Evolutionary conservation across 2,113 vertebrate species (phyloP).

Genomic region (Odobenus rosmarus): DNA sequence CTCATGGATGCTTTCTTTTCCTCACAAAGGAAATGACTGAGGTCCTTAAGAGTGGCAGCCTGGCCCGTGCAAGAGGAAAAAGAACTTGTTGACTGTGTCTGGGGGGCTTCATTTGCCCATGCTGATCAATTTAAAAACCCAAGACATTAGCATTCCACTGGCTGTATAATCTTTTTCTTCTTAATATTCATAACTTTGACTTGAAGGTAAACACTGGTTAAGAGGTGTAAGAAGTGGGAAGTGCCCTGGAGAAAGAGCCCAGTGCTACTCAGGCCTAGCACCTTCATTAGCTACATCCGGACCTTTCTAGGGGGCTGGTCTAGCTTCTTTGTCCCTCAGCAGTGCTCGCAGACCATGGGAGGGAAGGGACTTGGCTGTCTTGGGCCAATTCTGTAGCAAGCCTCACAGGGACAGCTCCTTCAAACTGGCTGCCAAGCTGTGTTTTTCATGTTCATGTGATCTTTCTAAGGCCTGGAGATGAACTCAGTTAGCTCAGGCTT

Average conservation of each 20-base stretch:
- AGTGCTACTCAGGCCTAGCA: background rate
- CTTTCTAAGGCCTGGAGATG: background rate
- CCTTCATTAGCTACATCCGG: background rate
- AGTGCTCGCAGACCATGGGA: accelerated
- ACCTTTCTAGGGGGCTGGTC: background rate
- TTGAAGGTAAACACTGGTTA: background rate
- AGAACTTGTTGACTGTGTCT: background rate
- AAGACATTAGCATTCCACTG: background rate
- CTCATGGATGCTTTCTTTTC: conserved; percentile 44
- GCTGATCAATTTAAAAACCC: conserved; percentile 33
- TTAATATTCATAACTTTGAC: conserved; percentile 24
- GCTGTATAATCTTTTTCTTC: conserved; percentile 15
- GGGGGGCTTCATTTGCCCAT: background rate
- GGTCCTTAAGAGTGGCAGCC: background rate
- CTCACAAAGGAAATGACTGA: conserved; percentile 49
- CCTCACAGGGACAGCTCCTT: background rate
- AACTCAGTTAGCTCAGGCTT: background rate
- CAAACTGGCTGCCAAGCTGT: background rate
- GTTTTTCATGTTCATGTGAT: background rate
- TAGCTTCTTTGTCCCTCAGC: background rate
- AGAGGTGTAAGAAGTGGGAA: background rate
- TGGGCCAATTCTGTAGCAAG: background rate
- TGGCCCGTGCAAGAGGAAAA: background rate
- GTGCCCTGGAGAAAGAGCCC: accelerated
- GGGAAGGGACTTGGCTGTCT: background rate